Base-by-base conservation (phyloP, 2,113 vertebrate genomes). In the Strigops habroptila region DNA sequence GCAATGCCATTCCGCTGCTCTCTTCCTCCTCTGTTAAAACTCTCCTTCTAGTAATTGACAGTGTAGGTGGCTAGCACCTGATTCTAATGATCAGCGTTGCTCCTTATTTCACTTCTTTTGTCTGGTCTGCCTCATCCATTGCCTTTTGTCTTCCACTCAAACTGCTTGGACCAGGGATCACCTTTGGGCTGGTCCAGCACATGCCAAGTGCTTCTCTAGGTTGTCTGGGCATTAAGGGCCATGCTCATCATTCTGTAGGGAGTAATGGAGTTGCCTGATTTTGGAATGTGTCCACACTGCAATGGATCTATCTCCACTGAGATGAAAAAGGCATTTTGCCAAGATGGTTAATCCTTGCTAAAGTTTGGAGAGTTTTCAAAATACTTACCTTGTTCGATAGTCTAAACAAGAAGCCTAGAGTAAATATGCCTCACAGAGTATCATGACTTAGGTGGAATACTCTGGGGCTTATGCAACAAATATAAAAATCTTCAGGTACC, bases 61-160 rank as follows among this genome's bases (percentile, higher is more conserved):
- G 46, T 0, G 3, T 2, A 62, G 41, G 24, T 1, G 4, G 25
- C 22, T 52, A 65, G 30, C 21, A 75, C 11, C 12, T 35, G n/a
- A 3, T 57, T 74, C 53, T 62, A 35, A 27, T 17, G 14, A 12
- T 30, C 0, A 0, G 1, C 65, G 14, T 21, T 86, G 39, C 46
- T 67, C 22, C 39, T 82, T 82, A 21, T n/a, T 53, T 75, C 22
- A 6, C 31, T 84, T 76, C 14, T 62, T 74, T 33, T 74, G 48
- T 48, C 43, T 53, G 33, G 12, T 81, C 44, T 85, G 18, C 30
- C 22, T 31, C 37, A 65, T 64, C 43, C 67, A 10, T 33, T 55
- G 17, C 8, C 9, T 67, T 44, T 67, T 51, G 7, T 79, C 43
- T 83, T 62, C 46, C 28, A 62, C 41, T 74, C 44, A 52, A 33